phyloP scores from a whole-genome alignment of 30 jellyfish, hydroid and myxozoan species.

The Euphysa ruthae region DNA sequence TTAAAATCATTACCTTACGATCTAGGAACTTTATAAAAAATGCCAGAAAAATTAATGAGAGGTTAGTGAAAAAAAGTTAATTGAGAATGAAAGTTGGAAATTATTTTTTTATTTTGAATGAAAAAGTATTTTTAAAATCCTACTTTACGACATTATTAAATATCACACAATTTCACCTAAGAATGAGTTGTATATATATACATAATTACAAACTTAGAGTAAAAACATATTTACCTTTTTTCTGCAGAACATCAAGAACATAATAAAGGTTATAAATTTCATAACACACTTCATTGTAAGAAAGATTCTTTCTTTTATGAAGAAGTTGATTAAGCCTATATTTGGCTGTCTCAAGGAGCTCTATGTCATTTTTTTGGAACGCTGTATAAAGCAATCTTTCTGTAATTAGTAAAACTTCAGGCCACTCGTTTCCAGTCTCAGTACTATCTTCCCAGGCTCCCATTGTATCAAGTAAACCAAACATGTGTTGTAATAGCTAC shows the following conservation, averaged over 20 bases:
- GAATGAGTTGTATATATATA: too few species aligned
- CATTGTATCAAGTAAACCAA: slow-evolving; percentile 60
- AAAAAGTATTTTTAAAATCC: too few species aligned
- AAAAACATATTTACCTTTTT: slow-evolving; percentile 34
- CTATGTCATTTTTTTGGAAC: slow-evolving; percentile 32
- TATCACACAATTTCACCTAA: too few species aligned
- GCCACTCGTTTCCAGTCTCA: slow-evolving; percentile 93
- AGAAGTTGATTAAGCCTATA: slow-evolving; percentile 50
- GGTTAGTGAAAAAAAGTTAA: too few species aligned
- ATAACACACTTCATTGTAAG: slow-evolving; percentile 53
- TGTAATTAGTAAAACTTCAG: slow-evolving; percentile 60
- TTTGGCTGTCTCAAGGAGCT: slow-evolving; percentile 58
- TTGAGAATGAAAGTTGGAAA: too few species aligned
- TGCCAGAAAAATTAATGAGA: too few species aligned
- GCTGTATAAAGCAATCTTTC: slow-evolving; percentile 55
- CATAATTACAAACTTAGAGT: too few species aligned
- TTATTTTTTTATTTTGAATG: too few species aligned
- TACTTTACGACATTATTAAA: too few species aligned
- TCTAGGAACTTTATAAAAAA: too few species aligned
- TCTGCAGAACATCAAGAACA: slow-evolving; percentile 31
- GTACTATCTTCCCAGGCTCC: slow-evolving; percentile 95
- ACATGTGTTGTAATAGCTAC: slow-evolving; percentile 50
- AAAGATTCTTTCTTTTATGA: slow-evolving; percentile 39
- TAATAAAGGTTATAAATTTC: slow-evolving; percentile 36
- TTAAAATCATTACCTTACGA: too few species aligned